A percentile compares a stretch with the other conserved stretches of the same genome.
Evolutionary conservation across 2,113 vertebrate species (phyloP).

Genomic region (Apteryx mantelli): DNA sequence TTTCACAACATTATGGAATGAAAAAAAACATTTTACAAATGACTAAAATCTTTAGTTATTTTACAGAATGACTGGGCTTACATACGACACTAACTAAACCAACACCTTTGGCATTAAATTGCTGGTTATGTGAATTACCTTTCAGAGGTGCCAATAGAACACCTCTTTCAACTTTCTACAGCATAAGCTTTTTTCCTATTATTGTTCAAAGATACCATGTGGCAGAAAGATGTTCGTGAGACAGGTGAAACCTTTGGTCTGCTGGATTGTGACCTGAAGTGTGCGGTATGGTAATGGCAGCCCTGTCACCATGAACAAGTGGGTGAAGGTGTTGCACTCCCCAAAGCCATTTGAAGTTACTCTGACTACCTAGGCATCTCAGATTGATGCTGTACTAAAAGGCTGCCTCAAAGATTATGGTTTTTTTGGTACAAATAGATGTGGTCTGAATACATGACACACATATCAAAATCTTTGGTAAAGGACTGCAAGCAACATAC

Average conservation of each 20-base stretch:
- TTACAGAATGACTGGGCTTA: background rate
- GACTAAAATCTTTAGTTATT: background rate
- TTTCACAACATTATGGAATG: background rate
- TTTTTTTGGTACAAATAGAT: background rate
- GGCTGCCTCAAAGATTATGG: background rate
- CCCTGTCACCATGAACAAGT: background rate
- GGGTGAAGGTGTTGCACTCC: background rate
- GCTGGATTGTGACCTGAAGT: background rate
- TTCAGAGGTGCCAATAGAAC: background rate
- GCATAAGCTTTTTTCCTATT: background rate
- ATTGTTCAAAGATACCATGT: background rate
- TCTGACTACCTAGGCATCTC: background rate
- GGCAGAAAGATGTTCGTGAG: background rate
- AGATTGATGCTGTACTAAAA: background rate
- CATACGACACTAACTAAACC: background rate
- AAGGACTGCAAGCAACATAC: background rate
- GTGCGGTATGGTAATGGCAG: background rate
- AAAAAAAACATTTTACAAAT: background rate
- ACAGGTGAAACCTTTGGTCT: background rate
- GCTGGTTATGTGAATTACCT: background rate
- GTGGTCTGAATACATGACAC: background rate
- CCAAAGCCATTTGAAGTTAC: background rate
- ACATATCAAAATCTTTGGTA: background rate
- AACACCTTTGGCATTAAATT: background rate
- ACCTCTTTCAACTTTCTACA: background rate